Conservation (phyloP, 2,888 invertebrate genomes). For the Hyposoter dolosus region DNA sequence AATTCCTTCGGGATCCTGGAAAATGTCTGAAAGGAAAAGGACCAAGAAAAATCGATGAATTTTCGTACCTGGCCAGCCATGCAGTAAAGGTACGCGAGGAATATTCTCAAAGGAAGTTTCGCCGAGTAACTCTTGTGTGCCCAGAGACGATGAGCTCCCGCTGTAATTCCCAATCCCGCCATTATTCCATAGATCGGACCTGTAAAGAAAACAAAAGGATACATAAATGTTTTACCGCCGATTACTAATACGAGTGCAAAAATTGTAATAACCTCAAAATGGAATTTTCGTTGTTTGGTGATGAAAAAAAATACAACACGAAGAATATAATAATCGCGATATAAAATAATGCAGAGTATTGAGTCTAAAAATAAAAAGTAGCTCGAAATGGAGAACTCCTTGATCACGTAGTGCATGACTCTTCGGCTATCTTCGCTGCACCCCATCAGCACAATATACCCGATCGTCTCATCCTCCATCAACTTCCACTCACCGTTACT, state of each 20-base stretch:
- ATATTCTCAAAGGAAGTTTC: slow-evolving; percentile 89
- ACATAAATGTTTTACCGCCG: no score
- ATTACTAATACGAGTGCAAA: no score
- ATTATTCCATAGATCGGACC: slow-evolving; percentile 73
- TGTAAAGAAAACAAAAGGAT: slow-evolving; percentile 61
- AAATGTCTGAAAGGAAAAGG: background rate
- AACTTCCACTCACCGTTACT: slow-evolving; percentile 2
- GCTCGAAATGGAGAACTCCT: slow-evolving; percentile 37
- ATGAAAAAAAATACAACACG: background rate
- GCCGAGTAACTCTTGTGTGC: slow-evolving; percentile 96
- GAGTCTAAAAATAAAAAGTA: slow-evolving; percentile 33
- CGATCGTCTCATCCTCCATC: slow-evolving; percentile 35
- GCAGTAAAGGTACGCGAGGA: slow-evolving; percentile 94
- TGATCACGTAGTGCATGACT: slow-evolving; percentile 63
- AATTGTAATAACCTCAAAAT: no score
- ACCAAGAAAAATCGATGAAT: slow-evolving; percentile 8
- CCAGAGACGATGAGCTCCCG: slow-evolving; percentile 97
- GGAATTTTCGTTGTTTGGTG: background rate
- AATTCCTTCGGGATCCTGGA: background rate
- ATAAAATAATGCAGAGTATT: background rate
- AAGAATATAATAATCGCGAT: background rate
- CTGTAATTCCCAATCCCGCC: slow-evolving; percentile 91
- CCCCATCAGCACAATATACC: slow-evolving; percentile 63
- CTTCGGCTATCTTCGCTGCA: slow-evolving; percentile 53
- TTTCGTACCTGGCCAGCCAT: slow-evolving; percentile 92